Conservation (phyloP, 2,888 invertebrate genomes). For the Belgica antarctica region DNA sequence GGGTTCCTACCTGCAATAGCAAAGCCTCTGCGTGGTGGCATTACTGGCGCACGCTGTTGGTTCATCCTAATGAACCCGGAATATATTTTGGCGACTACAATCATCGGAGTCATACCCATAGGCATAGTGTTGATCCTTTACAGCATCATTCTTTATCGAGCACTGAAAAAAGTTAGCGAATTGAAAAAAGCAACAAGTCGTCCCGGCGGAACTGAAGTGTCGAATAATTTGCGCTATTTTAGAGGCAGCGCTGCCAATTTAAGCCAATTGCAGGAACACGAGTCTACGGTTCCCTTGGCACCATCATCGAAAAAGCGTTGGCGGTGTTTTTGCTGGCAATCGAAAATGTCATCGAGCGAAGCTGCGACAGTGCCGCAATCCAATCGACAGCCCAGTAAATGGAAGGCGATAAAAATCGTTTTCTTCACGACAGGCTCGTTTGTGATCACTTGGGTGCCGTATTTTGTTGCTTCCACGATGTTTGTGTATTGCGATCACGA, state of each 20-base stretch:
- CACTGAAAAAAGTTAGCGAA: slow-evolving; percentile 59
- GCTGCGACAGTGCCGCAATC: not conserved
- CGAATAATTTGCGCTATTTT: slow-evolving; percentile 47
- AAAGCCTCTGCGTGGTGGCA: slow-evolving; percentile 56
- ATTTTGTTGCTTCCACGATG: slow-evolving; percentile 60
- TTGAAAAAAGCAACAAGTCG: slow-evolving; percentile 53
- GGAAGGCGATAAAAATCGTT: slow-evolving; percentile 64
- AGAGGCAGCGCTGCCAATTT: slow-evolving; percentile 44
- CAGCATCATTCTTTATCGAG: slow-evolving; percentile 60
- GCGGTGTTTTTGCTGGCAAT: slow-evolving; percentile 10
- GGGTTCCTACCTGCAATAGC: slow-evolving; percentile 64
- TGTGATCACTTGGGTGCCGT: slow-evolving; percentile 63
- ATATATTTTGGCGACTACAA: slow-evolving; percentile 59
- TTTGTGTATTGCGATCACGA: slow-evolving; percentile 59
- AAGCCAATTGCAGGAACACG: slow-evolving; percentile 6
- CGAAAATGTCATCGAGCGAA: slow-evolving; percentile 42
- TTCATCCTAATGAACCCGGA: slow-evolving; percentile 59
- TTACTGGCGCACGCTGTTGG: slow-evolving; percentile 59
- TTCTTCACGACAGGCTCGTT: slow-evolving; percentile 63
- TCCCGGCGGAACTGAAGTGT: slow-evolving; percentile 50
- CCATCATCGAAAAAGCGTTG: not conserved
- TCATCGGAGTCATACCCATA: slow-evolving; percentile 59
- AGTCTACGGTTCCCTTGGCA: not conserved
- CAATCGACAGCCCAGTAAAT: slow-evolving; percentile 56
- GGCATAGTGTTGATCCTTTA: slow-evolving; percentile 57